Conservation (phyloP, 2,797 vertebrate genomes). For the Erpetoichthys calabaricus region DNA sequence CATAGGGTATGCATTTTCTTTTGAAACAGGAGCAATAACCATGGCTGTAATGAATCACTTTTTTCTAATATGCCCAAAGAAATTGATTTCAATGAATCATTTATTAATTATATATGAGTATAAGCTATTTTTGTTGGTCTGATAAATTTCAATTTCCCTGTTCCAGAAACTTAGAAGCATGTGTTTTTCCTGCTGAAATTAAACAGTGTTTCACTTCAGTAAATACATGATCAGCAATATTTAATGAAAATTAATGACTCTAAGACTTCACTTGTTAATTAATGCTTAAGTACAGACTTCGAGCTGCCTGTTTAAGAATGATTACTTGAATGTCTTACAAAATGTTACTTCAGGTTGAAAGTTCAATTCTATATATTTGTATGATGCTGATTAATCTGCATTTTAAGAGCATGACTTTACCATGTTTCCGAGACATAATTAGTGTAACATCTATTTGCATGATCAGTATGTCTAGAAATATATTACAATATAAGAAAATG, state of each 20-base stretch:
- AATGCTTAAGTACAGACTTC: neutral
- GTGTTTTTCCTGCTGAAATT: neutral
- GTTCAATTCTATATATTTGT: too few species aligned
- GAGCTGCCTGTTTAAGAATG: slow-evolving; percentile 4
- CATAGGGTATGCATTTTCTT: neutral
- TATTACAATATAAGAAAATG: too few species aligned
- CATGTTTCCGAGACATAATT: too few species aligned
- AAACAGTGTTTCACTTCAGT: slow-evolving; percentile 10
- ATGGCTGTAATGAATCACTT: slow-evolving; percentile 9
- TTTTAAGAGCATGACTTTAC: too few species aligned
- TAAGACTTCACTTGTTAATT: slow-evolving; percentile 5
- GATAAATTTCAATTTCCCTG: slow-evolving; percentile 53
- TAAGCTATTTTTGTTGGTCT: slow-evolving; percentile 42
- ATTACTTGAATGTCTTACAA: too few species aligned
- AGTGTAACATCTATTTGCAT: too few species aligned
- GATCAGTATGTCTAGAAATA: too few species aligned
- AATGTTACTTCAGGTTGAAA: too few species aligned
- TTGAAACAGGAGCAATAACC: neutral
- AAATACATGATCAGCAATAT: slow-evolving; percentile 7
- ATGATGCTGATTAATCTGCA: too few species aligned
- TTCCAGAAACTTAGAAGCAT: slow-evolving; percentile 14
- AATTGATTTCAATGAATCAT: slow-evolving; percentile 54
- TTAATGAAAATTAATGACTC: slow-evolving; percentile 21
- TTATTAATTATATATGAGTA: slow-evolving; percentile 45
- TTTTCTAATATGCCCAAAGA: slow-evolving; percentile 57